Conservation (phyloP, 2,888 invertebrate species). For the Augiades crinisus region DNA sequence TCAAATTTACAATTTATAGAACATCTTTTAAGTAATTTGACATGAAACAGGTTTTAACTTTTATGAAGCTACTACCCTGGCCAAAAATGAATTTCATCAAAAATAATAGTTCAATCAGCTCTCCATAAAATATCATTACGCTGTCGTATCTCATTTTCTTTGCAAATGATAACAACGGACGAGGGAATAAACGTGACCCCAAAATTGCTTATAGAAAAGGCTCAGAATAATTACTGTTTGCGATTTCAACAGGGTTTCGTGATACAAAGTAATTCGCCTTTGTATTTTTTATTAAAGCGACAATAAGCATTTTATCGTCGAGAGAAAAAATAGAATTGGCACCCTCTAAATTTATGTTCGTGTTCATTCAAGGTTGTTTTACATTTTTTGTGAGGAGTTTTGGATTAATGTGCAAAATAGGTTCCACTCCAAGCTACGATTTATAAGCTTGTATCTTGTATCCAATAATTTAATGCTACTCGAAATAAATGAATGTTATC, state of each 20-base stretch:
- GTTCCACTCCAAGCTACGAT: too few species aligned
- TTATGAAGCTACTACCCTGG: too few species aligned
- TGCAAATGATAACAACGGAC: conserved; percentile 7
- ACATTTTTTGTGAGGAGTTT: conserved; percentile 15
- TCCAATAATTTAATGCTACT: too few species aligned
- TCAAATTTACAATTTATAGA: too few species aligned
- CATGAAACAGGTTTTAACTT: too few species aligned
- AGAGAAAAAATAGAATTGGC: not conserved
- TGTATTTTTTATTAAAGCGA: conserved; percentile 8
- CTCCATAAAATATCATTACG: not conserved
- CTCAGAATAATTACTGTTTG: conserved; percentile 16
- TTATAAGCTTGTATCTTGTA: too few species aligned
- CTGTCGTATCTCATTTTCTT: conserved; percentile 6
- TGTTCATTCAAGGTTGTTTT: conserved; percentile 15
- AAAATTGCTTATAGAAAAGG: conserved; percentile 14
- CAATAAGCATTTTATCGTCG: conserved; percentile 8
- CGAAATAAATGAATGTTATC: too few species aligned
- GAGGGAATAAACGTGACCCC: conserved; percentile 6
- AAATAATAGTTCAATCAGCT: not conserved
- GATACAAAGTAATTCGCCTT: conserved; percentile 15
- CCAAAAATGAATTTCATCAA: not conserved
- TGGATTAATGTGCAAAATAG: conserved; percentile 9
- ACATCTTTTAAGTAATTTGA: too few species aligned
- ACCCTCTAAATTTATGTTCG: conserved; percentile 5
- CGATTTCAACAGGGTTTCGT: conserved; percentile 11